phyloP scores from a whole-genome alignment of 2,797 vertebrate species.

The Manis pentadactyla region DNA sequence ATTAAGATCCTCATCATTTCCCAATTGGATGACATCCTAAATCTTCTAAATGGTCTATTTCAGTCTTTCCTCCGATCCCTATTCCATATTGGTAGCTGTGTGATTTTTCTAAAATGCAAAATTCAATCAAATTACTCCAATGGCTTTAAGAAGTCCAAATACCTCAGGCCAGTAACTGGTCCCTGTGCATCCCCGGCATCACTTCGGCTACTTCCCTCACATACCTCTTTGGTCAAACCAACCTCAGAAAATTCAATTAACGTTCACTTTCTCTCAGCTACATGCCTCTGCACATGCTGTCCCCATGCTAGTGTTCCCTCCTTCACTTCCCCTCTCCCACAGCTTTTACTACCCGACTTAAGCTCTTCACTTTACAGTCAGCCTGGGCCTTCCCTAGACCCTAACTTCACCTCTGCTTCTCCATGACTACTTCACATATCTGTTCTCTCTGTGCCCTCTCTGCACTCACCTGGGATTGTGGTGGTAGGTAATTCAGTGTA shows the following conservation, averaged over 20 bases:
- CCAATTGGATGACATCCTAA: background rate
- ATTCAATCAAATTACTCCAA: constrained; percentile 28
- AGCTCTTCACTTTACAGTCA: background rate
- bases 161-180: background rate
- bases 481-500: background rate
- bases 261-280: background rate
- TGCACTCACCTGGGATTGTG: background rate
- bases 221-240: background rate
- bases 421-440: background rate
- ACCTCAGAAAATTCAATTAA: background rate
- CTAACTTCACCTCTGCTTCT: background rate
- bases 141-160: constrained; percentile 34
- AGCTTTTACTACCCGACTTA: background rate
- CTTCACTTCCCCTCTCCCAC: background rate
- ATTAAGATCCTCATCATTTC: background rate
- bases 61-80: background rate
- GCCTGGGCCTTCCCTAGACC: background rate
- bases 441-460: background rate
- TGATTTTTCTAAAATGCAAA: constrained; percentile 13
- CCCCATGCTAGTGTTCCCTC: background rate
- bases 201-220: background rate
- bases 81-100: background rate
- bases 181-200: background rate
- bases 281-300: background rate
- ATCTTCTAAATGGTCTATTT: background rate